Base-by-base conservation (phyloP, 2,113 vertebrate species). In the Octodon degus region DNA sequence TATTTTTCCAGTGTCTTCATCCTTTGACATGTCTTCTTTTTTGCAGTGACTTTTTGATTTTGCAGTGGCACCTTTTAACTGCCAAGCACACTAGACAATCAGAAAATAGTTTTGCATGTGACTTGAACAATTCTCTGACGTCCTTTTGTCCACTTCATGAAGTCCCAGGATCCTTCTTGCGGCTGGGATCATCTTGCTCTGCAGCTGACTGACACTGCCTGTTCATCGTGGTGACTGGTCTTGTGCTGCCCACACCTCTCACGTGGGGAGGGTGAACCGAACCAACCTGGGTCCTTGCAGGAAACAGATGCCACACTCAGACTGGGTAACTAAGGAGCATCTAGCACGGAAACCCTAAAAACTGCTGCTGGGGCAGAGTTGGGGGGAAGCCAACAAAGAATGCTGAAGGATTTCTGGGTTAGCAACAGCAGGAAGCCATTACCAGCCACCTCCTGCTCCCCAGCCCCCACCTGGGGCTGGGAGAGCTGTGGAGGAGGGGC, bases 391-490 rank as follows among this genome's bases (percentile, higher is more conserved):
- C 60, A 89, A 53, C 32, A 85, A 70, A 96, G 74, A 65, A 85
- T 47, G 89, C 58, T 85, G 24, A 92, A 60, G 27, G n/a, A 37
- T 81, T 60, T 13, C 19, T 85, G 77, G 70, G 88, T 92, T 80
- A 92, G 88, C 50, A 87, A 92, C 40, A 79, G 83, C 65, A 92
- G 86, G 82, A 96, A 96, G 72, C 20, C 60, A 89, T 77, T 43
- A 79, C 13, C 1, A 88, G 50, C 37, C 79, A 70, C 24, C 11
- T 37, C 27, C n/a, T 25, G 10, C 8, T 3, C n/a, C 79, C 32
- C n/a, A 60, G 7, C 60, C 60, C 11, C 50, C 40, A 93, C 94
- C 55, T 65, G 50, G 79, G 94, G 83, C n/a, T 60, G 81, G 58
- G 60, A 91, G 25, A 76, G 77, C 20, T 55, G 37, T 47, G 68